Base-by-base conservation (phyloP, 1,140 invertebrate genomes). In the Trichogramma pretiosum region DNA sequence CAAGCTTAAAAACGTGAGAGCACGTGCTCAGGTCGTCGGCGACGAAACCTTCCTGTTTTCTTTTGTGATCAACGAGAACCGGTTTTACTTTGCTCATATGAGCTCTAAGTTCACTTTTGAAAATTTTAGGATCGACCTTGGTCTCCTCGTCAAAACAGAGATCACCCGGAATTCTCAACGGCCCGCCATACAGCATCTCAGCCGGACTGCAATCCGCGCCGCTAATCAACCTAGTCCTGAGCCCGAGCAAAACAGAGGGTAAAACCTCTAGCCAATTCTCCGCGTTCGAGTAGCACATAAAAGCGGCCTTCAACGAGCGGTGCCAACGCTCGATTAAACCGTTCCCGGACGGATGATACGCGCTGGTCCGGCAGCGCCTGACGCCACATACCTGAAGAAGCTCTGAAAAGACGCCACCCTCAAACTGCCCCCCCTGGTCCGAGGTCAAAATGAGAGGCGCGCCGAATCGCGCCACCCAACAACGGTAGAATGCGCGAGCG, bases 291-390 rank as follows among this genome's bases (percentile, higher is more conserved):
- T 24, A 1, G 24, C 21, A 39, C 37, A 39, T 39, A 1, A 39
- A 22, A 5, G 38, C 13, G 1, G 38, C 38, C n/a, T 40, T 40
- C 8, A 40, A 14, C 3, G 21, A 23, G 21, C 38, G n/a, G 26
- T 47, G 36, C 26, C 28, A 47, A 16, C 37, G 26, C 14, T 47
- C 46, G 3, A 40, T 33, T 16, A 23, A 14, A 22, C 24, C 24
- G 24, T 28, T 28, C 24, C 5, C 24, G 5, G 5, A 7, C 11
- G 24, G 24, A 11, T 28, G 24, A 5, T 11, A 28, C 5, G 24
- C 24, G 5, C 5, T 28, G 5, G 24, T 28, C 5, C 24, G 24
- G 11, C 5, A 7, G 11, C 24, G 24, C 24, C 11, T 5, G 24
- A 5, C 5, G 24, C 24, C 24, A 11, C 5, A 7, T 11, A 28